Evolutionary conservation across 2,888 invertebrate genomes (phyloP).

Genomic region (Orgyia antiqua): DNA sequence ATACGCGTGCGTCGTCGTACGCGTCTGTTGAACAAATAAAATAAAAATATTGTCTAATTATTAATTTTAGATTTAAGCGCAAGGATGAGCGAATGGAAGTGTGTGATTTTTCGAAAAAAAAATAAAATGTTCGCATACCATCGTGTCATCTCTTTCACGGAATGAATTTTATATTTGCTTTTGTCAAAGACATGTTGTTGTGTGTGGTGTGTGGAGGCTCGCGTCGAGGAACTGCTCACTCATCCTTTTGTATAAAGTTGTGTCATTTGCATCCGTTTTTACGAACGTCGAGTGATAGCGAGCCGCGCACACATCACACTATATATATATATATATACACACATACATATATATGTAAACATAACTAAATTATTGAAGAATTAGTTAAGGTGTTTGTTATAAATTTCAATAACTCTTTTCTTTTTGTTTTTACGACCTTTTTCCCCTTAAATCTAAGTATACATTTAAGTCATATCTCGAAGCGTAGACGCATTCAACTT

Average conservation of each 20-base stretch:
- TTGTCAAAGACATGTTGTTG: conserved; percentile 58
- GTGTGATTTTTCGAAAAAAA: conserved; percentile 73
- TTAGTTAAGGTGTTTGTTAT: conserved; percentile 78
- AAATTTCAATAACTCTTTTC: conserved; percentile 66
- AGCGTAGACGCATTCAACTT: conserved; percentile 68
- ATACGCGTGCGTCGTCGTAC: conserved; percentile 71
- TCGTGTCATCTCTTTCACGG: conserved; percentile 74
- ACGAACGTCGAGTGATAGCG: conserved; percentile 35
- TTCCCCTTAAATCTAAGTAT: conserved; percentile 74
- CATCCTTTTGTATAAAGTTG: conserved; percentile 62
- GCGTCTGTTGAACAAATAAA: conserved; percentile 78
- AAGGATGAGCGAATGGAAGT: conserved; percentile 74
- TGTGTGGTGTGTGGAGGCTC: conserved; percentile 34
- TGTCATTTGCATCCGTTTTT: conserved; percentile 41
- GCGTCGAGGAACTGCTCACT: conserved; percentile 16
- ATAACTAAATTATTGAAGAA: conserved; percentile 74
- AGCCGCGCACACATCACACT: conserved; percentile 26
- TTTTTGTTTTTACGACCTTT: conserved; percentile 76
- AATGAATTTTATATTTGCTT: conserved; percentile 75
- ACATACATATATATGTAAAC: conserved; percentile 32
- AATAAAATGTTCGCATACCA: conserved; percentile 70
- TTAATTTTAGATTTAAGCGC: conserved; percentile 78
- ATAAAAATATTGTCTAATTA: conserved; percentile 75
- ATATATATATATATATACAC: conserved; percentile 23
- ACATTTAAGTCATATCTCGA: conserved; percentile 77